Conservation (phyloP, 2,797 vertebrate genomes). For the Gambusia yucatana region DNA sequence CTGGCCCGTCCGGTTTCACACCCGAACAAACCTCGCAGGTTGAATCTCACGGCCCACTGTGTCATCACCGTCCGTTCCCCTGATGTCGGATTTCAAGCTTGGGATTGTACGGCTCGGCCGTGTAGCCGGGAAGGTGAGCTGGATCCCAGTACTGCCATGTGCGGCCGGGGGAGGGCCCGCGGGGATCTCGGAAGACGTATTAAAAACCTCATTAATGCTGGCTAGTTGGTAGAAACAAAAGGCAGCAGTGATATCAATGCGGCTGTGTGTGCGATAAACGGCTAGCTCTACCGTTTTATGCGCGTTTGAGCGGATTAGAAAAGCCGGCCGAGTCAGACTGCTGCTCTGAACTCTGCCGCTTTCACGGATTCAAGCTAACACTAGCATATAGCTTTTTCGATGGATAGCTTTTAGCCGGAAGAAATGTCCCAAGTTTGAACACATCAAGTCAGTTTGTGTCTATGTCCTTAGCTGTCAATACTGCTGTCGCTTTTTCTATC, state of each 20-base stretch:
- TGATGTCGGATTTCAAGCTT: constrained; percentile 98
- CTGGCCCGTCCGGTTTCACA: constrained; percentile 67
- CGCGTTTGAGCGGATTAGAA: constrained; percentile 51
- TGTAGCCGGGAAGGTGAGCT: constrained; percentile 98
- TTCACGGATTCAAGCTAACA: constrained; percentile 61
- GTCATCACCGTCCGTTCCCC: constrained; percentile 61
- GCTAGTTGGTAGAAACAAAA: not conserved
- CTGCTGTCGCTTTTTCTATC: not conserved
- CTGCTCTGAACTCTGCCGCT: constrained; percentile 48
- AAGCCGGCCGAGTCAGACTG: constrained; percentile 60
- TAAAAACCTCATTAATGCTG: constrained; percentile 24
- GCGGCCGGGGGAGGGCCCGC: constrained; percentile 78
- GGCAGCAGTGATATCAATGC: not conserved
- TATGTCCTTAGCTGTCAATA: not conserved
- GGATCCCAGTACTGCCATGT: constrained; percentile 82
- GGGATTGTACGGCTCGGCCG: constrained; percentile 98
- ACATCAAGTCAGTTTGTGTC: too few species aligned
- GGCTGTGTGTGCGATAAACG: not conserved
- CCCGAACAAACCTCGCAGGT: constrained; percentile 33
- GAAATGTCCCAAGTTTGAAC: not conserved
- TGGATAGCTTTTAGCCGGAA: constrained; percentile 20
- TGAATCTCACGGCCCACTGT: constrained; percentile 46
- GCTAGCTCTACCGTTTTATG: constrained; percentile 14
- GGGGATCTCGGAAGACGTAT: constrained; percentile 59
- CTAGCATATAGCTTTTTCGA: constrained; percentile 56